Evolutionary conservation across 1,140 invertebrate species (phyloP), one percentile per base, ranked within the genome.

Genomic region (Lutraria rhynchaena): DNA sequence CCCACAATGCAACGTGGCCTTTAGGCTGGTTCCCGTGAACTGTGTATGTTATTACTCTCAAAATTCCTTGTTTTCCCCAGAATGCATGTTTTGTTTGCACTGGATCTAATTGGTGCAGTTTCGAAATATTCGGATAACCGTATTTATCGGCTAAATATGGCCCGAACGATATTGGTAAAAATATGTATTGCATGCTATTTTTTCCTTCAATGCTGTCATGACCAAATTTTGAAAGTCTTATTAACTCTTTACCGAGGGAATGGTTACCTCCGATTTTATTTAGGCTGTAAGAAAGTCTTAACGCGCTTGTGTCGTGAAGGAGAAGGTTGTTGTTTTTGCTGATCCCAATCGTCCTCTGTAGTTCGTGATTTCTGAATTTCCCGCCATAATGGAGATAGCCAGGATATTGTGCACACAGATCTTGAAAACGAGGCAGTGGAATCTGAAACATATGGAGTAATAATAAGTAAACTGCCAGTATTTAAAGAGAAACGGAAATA

Each of bases 71-170:
- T 51, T 87, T 87, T 49, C 87, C 88, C 85, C 84, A 89, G 71
- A 91, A 89, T 61, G 87, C 87, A 55, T 86, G 85, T 61, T 89
- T 90, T 3, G 88, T 90, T 22, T 87, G 77, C 19, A 86, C 63
- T 0, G 88, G 87, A 57, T 91, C 88, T 11, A 55, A 81, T n/a
- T 86, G 81, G 65, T 89, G 87, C 4, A 90, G 74, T 53, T 88
- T 87, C 31, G 87, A 86, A 29, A 91, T 85, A 24, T 75, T 90
- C 22, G 91, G 90, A 71, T 89, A 89, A 15, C 88, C 89, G 71
- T 91, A 91, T 76, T 90, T 91, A 58, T 90, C 89, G 9, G 89
- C 91, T n/a, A 92, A 65, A 71, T 86, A 92, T 5, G 91, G 91
- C 15, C 91, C 91, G 76, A 87, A 91, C 19, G 90, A 90, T 13